Base-by-base conservation (phyloP, 2,113 vertebrate species). In the Austrofundulus limnaeus region DNA sequence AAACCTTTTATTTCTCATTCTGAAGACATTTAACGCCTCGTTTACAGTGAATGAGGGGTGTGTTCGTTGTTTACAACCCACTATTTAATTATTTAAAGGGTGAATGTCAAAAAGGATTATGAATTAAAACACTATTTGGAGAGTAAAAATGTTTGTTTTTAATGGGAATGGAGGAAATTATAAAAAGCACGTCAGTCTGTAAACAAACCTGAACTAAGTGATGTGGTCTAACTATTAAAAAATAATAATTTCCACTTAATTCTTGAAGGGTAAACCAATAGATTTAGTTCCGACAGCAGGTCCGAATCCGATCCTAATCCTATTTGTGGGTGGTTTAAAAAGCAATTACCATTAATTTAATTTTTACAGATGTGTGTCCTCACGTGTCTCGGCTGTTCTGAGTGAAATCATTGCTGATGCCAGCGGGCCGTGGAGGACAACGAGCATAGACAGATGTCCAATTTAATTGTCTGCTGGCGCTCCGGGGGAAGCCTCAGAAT, bases 21-120 rank as follows among this genome's bases (percentile, higher is more conserved):
- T 20, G n/a, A 28, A 23, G 21, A 11, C 57, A 17, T n/a, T 11
- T 11, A 2, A 50, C 21, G 34, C 38, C 37, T 63, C 11, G 47
- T 52, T 46, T 47, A 53, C 19, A n/a, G n/a, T 38, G 2, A 46
- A 46, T 25, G 12, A 4, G 12, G 8, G 5, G n/a, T 21, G 65
- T n/a, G 11, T 62, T 61, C 11, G 11, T 31, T 43, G 45, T 75
- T 60, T 47, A 63, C 39, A 15, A 9, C 20, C 49, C 3, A 19
- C 0, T 13, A 28, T 14, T 61, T 9, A 62, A n/a, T 70, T 38
- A 46, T n/a, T n/a, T n/a, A 15, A 2, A 65, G 19, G 1, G 58
- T 62, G 0, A 11, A 42, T 53, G 45, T 43, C 5, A 54, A 47
- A 77, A 42, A 25, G 61, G 63, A 19, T 71, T 54, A 47, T 57